phyloP scores from a whole-genome alignment of 2,888 invertebrate species.

The Meiosimyza platycephala region DNA sequence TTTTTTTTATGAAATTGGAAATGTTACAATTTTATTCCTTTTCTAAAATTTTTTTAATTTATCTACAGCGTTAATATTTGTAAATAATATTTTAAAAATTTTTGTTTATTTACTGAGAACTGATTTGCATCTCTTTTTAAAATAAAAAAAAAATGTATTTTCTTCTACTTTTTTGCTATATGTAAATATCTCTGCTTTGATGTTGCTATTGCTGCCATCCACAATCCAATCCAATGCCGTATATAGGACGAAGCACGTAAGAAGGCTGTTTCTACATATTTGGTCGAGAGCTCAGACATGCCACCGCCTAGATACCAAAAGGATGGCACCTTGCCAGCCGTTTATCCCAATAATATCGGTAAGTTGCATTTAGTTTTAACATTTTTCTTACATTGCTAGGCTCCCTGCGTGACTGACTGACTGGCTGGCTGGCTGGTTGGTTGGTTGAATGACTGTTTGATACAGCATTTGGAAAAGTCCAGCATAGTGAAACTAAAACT shows the following conservation, averaged over 20 bases:
- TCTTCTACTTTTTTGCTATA: neutral
- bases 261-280: slow-evolving; percentile 73
- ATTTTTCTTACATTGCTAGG: no score
- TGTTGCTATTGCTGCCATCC: neutral
- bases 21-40: slow-evolving; percentile 19
- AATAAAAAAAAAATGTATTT: neutral
- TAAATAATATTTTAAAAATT: slow-evolving; percentile 43
- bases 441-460: no score
- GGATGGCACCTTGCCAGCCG: slow-evolving; percentile 76
- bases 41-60: slow-evolving; percentile 28
- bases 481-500: no score
- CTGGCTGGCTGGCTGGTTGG: no score
- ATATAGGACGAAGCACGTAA: slow-evolving; percentile 66
- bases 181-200: slow-evolving; percentile 8
- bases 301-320: slow-evolving; percentile 73
- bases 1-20: no score
- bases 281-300: slow-evolving; percentile 69
- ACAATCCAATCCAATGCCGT: neutral
- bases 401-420: no score
- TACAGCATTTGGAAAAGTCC: no score
- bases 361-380: slow-evolving; percentile 35
- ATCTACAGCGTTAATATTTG: slow-evolving; percentile 44
- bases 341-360: slow-evolving; percentile 72
- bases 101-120: slow-evolving; percentile 29
- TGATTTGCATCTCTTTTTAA: neutral